Base-by-base conservation (phyloP, 2,888 invertebrate genomes). In the Ophion ventricosus region DNA sequence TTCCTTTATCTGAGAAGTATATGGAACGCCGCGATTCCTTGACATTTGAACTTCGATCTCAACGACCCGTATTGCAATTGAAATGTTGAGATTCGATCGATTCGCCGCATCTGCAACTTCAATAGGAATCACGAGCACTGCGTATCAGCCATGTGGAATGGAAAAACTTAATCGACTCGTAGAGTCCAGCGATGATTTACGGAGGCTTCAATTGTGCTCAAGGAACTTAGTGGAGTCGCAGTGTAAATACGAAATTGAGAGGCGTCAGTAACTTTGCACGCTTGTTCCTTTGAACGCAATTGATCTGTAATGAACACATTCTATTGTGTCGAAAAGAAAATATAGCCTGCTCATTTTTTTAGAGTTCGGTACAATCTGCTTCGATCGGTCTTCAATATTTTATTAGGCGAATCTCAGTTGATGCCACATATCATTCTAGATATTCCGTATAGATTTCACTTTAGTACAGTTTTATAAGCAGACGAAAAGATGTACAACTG, bases 1-100 rank as follows among this genome's bases (percentile, higher is more conserved):
- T 57, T 57, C 35, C 23, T 72, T 20, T 40, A 40, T 43, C 17
- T 11, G 49, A 14, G 49, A 49, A 11, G 49, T 49, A 54, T 26
- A 54, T 49, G 43, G 14, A 8, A 17, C 4, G 14, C 17, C 26
- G 49, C 25, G 5, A 56, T 82, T 82, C 73, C 63, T 78, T 67
- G 77, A 63, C 82, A 40, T 11, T 64, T 80, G n/a, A 59, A 74
- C 74, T 63, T 43, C 43, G 40, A 67, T 7, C 80, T 70, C n/a
- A 66, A 75, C 70, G 63, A n/a, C 59, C 23, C 20, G 23, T 54
- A 76, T 54, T 66, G 23, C 11, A 14, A 70, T 79, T 74, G 20
- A 83, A 69, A 29, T 29, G 29, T 14, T 17, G 54, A 25, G 26
- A 61, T 82, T 69, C 49, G 11, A 14, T 69, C 54, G 20, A 63